Evolutionary conservation across 2,797 vertebrate species (phyloP), one percentile per base, ranked within the genome.

Genomic region (Sandelia bainsii): DNA sequence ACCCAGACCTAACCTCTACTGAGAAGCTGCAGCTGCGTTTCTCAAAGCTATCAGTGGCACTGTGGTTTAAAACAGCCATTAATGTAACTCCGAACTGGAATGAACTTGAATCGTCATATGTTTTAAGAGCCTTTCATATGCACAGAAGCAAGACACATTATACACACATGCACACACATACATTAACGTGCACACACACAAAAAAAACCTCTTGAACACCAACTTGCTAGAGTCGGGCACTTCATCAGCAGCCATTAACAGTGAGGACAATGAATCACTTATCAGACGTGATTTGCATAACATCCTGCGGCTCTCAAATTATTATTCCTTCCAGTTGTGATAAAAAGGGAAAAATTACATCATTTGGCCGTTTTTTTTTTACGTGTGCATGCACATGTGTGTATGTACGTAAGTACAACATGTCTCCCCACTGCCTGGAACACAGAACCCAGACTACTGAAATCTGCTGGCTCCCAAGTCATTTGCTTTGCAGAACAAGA

Each of bases 251-350:
- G 27, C 77, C 69, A 84, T 79, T 72, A 84, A 69, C n/a, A 54
- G 49, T 20, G 54, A 80, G 70, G 72, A 75, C 70, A 70, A 65
- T 81, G 83, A 81, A 68, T 83, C 81, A 86, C 79, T 86, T 74
- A 76, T 84, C 77, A 70, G 69, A 45, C 69, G 6, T 50, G 0
- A 88, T 89, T 88, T 88, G 76, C 81, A 90, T 86, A 87, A 83
- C 60, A 48, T 37, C 60, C 46, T 57, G 40, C 69, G 52, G 77
- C 68, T 69, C 25, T 80, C 63, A 40, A 69, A 72, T 46, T 69
- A 79, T 62, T 77, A 77, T 85, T 81, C 59, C 66, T 57, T 73
- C 58, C 57, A 63, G 69, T 69, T 70, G 63, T 62, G 58, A 8
- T 65, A 56, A 78, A 74, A 68, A 77, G 37, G 29, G 20, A 66